Base-by-base conservation (phyloP, 2,113 vertebrate species). In the Paedocypris sp. region DNA sequence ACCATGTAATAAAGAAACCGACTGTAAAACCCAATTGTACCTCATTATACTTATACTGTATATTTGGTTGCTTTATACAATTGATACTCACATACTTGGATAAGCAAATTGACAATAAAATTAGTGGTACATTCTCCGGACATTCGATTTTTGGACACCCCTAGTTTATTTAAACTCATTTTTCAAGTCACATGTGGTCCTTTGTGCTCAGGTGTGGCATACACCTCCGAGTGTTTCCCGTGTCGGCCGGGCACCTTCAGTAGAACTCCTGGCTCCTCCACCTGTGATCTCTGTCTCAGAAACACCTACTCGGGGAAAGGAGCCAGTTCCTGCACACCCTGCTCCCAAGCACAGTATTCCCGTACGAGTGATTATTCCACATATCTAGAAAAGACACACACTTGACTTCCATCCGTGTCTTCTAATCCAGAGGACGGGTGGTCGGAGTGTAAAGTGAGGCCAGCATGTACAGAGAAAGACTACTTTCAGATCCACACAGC, bases 171-270 rank as follows among this genome's bases (percentile, higher is more conserved):
- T n/a, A n/a, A n/a, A n/a, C n/a, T n/a, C n/a, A n/a, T 25, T 6
- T 53, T 26, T 65, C 28, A 42, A 28, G 47, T 2, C 25, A 10
- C 26, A 22, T 29, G 12, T 45, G n/a, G n/a, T n/a, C n/a, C n/a
- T 58, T 16, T 66, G 29, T 29, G 3, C 25, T n/a, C 76, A 99
- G 95, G 95, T 31, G 94, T 97, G 63, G 93, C 94, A 0, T 99
- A 99, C 62, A 95, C 93, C 0, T 99, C 95, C 0, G 92, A 94
- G 75, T 99, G 95, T 75, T 99, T 97, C 1, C 90, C 87, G 0
- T 99, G 95, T 73, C 94, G 93, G 53, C 88, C 92, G 0, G 95
- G 95, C 5, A 94, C 89, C 0, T 97, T 90, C 79, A 97, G 90
- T 62, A 81, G 78, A 35, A 78, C 72, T n/a, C 87, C 91, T 1